Evolutionary conservation across 2,888 invertebrate species (phyloP).

Genomic region (Hipparchia sbordonii): DNA sequence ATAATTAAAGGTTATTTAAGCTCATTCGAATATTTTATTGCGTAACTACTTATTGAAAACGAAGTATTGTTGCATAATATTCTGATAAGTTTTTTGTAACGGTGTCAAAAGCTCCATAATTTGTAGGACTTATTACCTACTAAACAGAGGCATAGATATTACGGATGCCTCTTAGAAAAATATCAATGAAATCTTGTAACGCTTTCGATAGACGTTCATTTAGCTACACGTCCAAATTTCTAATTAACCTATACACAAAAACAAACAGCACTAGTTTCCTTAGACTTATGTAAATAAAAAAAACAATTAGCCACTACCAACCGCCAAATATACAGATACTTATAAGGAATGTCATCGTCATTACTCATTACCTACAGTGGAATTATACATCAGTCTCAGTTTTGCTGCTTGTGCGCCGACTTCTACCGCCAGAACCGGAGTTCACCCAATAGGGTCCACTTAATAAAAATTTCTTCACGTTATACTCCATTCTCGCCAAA

Average conservation of each 20-base stretch:
- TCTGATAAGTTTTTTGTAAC: neutral
- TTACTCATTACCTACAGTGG: slow-evolving; percentile 55
- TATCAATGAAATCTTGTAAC: neutral
- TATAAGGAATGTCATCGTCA: slow-evolving; percentile 50
- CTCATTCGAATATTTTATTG: slow-evolving; percentile 8
- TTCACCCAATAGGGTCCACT: slow-evolving; percentile 79
- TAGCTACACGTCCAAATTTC: slow-evolving; percentile 1
- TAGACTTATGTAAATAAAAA: slow-evolving; percentile 18
- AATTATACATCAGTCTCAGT: slow-evolving; percentile 82
- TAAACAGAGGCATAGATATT: neutral
- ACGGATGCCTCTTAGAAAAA: neutral
- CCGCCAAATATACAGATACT: slow-evolving; percentile 33
- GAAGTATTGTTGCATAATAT: neutral
- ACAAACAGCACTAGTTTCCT: slow-evolving; percentile 18
- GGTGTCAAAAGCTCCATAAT: neutral
- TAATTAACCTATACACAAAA: slow-evolving; percentile 1
- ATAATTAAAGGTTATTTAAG: slow-evolving; percentile 16
- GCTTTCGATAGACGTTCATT: neutral
- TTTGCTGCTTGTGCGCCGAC: slow-evolving; percentile 79
- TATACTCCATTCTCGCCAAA: slow-evolving; percentile 89
- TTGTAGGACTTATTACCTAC: neutral
- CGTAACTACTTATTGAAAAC: slow-evolving; percentile 9
- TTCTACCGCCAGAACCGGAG: slow-evolving; percentile 57
- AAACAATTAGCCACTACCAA: slow-evolving; percentile 18
- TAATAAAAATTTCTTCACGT: slow-evolving; percentile 88